These are phyloP conservation scores for Cassiopea xamachana DNA, from an alignment of 30 jellyfish, hydroid and myxozoan species.

Conservation along the genomic window DNA sequence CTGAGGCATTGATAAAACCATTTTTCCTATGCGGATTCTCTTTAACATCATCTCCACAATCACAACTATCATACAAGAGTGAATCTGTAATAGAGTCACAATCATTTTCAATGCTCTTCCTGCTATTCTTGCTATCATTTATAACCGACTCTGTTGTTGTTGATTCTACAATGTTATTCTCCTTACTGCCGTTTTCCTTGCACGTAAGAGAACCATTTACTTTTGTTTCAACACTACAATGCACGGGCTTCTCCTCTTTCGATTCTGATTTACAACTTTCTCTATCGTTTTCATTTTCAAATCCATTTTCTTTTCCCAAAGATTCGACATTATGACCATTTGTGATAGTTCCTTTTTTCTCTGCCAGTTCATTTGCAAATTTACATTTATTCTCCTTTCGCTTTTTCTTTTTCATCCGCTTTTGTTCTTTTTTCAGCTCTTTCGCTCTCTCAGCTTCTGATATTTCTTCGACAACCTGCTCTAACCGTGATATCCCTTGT, in stretches of 20 bases:
- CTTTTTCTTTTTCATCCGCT: constrained; percentile 88
- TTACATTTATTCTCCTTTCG: constrained; percentile 91
- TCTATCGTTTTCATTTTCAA: constrained; percentile 15
- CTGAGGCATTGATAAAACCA: constrained; percentile 52
- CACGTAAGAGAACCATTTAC: constrained; percentile 5
- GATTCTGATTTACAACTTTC: constrained; percentile 48
- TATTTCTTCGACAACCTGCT: constrained; percentile 95
- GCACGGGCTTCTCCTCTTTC: constrained; percentile 46
- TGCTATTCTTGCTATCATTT: neutral
- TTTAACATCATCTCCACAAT: constrained; percentile 72
- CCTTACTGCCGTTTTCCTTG: neutral
- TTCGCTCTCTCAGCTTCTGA: constrained; percentile 96
- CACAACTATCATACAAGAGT: constrained; percentile 34
- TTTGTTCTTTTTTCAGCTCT: constrained; percentile 85
- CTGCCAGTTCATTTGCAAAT: constrained; percentile 72
- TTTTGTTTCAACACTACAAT: neutral
- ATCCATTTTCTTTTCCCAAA: constrained; percentile 55
- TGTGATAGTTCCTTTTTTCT: constrained; percentile 12
- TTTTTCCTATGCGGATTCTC: constrained; percentile 40
- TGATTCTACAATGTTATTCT: neutral
- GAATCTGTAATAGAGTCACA: constrained; percentile 9
- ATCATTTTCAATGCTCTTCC: neutral
- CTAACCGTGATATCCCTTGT: constrained; percentile 91
- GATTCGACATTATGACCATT: constrained; percentile 40
- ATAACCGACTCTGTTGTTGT: neutral